Base-by-base conservation (phyloP, 1,140 invertebrate genomes). In the Condylostylus longicornis region DNA sequence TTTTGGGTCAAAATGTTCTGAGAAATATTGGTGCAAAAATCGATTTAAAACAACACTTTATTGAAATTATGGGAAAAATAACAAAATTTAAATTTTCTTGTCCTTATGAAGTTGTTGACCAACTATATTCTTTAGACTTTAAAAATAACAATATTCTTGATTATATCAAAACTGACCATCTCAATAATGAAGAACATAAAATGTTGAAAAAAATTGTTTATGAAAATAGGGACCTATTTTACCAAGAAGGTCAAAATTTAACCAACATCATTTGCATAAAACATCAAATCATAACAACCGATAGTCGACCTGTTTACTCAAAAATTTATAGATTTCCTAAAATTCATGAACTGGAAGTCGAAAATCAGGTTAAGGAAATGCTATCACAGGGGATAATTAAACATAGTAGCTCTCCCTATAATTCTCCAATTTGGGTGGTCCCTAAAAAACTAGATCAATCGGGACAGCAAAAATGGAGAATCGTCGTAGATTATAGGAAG, bases 401-500 rank as follows among this genome's bases (percentile, higher is more conserved):
- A 30, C 44, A 45, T 18, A 54, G 49, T 15, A 38, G 39, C 20
- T 54, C 50, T 25, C 53, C 52, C 8, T 63, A 51, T 46, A 50
- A 45, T 32, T 46, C 41, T 32, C 58, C 60, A n/a, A 34, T 62
- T 15, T 62, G 56, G 54, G 42, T 62, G 31, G 57, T 59, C 13
- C 53, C 51, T 10, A 64, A 61, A 42, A 61, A 63, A 45, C 3
- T 41, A 21, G 58, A 62, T 37, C 47, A 55, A 17, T 56, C 55
- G 2, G 57, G 56, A 7, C 46, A 55, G 41, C 40, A 47, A 35
- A 62, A 63, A 48, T 63, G 47, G 50, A 32, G 61, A 22, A 30
- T 63, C 5, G 54, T 62, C 1, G 49, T 63, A 17, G 58, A 63
- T 37, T 64, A 54, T 42, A 38, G 61, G 5, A 50, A 53, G 44